phyloP scores from a whole-genome alignment of 2,797 vertebrate species.

The Micrastur ruficollis region DNA sequence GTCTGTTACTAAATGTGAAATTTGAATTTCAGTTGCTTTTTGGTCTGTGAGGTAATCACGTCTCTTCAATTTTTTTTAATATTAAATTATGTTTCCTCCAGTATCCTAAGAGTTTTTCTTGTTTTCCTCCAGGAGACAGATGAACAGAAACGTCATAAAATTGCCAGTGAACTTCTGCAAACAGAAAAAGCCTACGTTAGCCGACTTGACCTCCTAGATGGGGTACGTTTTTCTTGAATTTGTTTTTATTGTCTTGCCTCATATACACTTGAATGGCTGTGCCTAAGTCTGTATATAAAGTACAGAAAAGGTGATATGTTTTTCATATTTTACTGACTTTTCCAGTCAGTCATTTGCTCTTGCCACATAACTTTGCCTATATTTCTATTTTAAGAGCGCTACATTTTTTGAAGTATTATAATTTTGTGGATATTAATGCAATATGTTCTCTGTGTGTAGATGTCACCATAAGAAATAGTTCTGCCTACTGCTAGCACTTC shows the following conservation, averaged over 20 bases:
- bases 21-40: background rate
- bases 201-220: conserved; percentile 89
- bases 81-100: background rate
- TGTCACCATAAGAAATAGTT: background rate
- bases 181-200: conserved; percentile 94
- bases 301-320: background rate
- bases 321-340: background rate
- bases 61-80: background rate
- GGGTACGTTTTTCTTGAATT: conserved; percentile 74
- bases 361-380: background rate
- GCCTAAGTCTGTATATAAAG: background rate
- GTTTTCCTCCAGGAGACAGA: conserved; percentile 86
- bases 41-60: background rate
- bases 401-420: background rate
- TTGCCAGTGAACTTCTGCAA: conserved; percentile 93
- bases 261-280: background rate
- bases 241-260: background rate
- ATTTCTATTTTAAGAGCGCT: background rate
- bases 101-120: background rate
- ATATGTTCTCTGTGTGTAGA: background rate
- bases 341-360: background rate
- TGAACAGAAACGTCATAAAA: conserved; percentile 94
- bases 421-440: background rate
- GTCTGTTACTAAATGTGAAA: background rate
- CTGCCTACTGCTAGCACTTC: background rate